These are phyloP conservation scores for Synanceia verrucosa DNA, from an alignment of 2,797 vertebrate genomes.

Conservation along the genomic window DNA sequence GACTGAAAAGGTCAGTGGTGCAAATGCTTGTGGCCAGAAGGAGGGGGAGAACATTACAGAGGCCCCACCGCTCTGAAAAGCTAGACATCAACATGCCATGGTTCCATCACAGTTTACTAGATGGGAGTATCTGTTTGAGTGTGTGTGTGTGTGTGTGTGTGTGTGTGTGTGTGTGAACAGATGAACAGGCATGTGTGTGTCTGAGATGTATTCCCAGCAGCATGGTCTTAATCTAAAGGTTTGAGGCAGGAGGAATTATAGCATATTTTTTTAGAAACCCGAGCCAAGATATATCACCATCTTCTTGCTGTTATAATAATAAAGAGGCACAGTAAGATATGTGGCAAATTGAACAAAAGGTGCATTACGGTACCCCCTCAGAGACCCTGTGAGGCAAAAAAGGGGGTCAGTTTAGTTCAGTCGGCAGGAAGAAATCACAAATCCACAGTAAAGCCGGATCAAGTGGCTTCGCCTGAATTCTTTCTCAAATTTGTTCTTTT, in stretches of 20 bases:
- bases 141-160: constrained; percentile 17
- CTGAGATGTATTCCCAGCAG: constrained; percentile 14
- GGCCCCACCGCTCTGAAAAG: constrained; percentile 36
- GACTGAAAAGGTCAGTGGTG: constrained; percentile 71
- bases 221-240: constrained; percentile 22
- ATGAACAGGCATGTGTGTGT: constrained; percentile 24
- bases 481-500: constrained; percentile 52
- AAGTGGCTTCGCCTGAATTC: constrained; percentile 57
- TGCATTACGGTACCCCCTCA: background rate
- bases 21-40: constrained; percentile 39
- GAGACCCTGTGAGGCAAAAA: constrained; percentile 12
- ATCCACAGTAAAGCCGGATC: constrained; percentile 58
- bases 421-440: constrained; percentile 50
- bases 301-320: constrained; percentile 4
- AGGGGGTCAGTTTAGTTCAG: constrained; percentile 40
- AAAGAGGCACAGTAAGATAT: constrained; percentile 8
- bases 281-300: constrained; percentile 5
- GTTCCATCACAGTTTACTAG: constrained; percentile 37
- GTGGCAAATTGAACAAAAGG: constrained; percentile 28
- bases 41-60: constrained; percentile 41
- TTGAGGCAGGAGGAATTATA: constrained; percentile 22
- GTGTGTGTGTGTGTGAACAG: constrained; percentile 14
- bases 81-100: constrained; percentile 45
- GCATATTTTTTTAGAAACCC: constrained; percentile 16
- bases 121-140: constrained; percentile 14